Evolutionary conservation across 64 coral and sea anemone species (phyloP).

Genomic region (Montipora sp.): DNA sequence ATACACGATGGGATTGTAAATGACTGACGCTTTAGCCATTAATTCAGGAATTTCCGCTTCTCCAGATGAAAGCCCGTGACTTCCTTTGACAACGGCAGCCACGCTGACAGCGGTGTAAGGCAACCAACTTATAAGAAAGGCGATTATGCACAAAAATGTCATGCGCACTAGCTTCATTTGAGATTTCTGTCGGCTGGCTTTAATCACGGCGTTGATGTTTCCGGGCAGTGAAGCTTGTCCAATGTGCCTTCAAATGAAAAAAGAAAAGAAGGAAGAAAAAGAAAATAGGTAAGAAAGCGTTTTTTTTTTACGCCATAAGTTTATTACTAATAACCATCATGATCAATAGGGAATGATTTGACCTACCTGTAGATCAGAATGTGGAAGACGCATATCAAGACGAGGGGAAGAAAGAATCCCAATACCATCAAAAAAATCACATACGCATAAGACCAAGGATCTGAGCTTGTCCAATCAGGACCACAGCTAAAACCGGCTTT

Average conservation of each 20-base stretch:
- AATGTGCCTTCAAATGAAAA: background rate
- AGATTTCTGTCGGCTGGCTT: slow-evolving; percentile 11
- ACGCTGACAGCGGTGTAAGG: slow-evolving; percentile 60
- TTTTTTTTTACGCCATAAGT: no score
- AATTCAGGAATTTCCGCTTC: slow-evolving; percentile 61
- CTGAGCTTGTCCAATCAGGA: slow-evolving; percentile 51
- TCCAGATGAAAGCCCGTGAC: slow-evolving; percentile 47
- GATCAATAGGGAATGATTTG: background rate
- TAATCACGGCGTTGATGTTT: background rate
- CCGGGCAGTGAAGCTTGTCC: slow-evolving; percentile 14
- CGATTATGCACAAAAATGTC: background rate
- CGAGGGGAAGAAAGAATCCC: slow-evolving; percentile 62
- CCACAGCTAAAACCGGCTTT: slow-evolving; percentile 55
- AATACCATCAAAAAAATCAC: slow-evolving; percentile 43
- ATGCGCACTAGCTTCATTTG: slow-evolving; percentile 51
- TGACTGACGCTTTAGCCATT: slow-evolving; percentile 72
- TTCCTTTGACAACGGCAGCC: slow-evolving; percentile 38
- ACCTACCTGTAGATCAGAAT: slow-evolving; percentile 59
- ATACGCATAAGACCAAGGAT: slow-evolving; percentile 23
- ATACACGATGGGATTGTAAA: slow-evolving; percentile 74
- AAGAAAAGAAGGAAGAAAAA: background rate
- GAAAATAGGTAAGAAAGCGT: no score
- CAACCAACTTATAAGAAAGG: slow-evolving; percentile 64
- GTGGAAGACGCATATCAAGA: slow-evolving; percentile 30
- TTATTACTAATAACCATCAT: no score